Evolutionary conservation across 2,113 vertebrate species (phyloP).

Genomic region (Eurypyga helias): DNA sequence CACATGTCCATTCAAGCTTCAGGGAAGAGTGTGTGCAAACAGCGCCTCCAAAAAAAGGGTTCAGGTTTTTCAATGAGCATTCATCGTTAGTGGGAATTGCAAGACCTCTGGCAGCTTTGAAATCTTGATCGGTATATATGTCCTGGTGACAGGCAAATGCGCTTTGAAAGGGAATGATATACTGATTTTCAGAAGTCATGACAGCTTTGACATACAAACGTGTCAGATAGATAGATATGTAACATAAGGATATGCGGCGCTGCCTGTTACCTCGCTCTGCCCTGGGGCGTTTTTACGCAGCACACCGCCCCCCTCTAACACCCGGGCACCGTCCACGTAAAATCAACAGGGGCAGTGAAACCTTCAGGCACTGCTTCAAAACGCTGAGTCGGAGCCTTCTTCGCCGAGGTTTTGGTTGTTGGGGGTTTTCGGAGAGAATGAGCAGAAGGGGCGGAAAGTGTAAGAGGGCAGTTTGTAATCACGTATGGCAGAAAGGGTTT

Average conservation of each 20-base stretch:
- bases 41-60: not conserved
- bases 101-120: not conserved
- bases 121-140: not conserved
- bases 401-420: not conserved
- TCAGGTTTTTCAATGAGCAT: not conserved
- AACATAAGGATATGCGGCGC: not conserved
- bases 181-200: conserved; percentile 13
- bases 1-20: not conserved
- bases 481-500: not conserved
- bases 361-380: not conserved
- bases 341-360: not conserved
- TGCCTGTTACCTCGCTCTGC: not conserved
- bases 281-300: not conserved
- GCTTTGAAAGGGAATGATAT: conserved; percentile 24
- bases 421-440: not conserved
- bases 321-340: not conserved
- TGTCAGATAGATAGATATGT: not conserved
- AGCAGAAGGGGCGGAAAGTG: not conserved
- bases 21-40: not conserved
- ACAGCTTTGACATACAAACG: not conserved
- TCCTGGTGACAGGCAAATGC: not conserved
- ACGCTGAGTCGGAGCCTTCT: not conserved
- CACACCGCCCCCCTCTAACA: not conserved
- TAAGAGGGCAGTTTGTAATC: not conserved
- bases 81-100: not conserved